phyloP scores from a whole-genome alignment of 2,888 invertebrate genomes.

The Volucella zonaria region DNA sequence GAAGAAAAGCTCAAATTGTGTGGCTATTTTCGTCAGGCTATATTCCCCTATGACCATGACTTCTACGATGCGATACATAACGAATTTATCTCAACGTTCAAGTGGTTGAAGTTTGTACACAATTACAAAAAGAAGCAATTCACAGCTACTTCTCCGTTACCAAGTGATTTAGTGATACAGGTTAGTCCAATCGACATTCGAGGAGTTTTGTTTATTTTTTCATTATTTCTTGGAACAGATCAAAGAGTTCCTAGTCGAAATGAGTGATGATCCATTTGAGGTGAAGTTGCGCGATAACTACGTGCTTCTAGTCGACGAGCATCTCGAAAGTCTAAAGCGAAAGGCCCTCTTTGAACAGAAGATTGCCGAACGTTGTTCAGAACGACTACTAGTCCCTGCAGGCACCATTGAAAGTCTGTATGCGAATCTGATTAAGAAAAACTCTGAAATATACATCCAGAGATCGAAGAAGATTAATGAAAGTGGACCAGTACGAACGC shows the following conservation, averaged over 20 bases:
- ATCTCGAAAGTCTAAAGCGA: conserved; percentile 95
- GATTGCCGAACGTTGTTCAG: conserved; percentile 91
- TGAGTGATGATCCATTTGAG: conserved; percentile 99
- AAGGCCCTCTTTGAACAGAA: conserved; percentile 94
- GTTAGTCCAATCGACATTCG: conserved; percentile 82
- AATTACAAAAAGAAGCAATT: conserved; percentile 87
- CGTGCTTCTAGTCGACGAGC: conserved; percentile 96
- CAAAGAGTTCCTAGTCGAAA: conserved; percentile 93
- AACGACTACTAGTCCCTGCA: conserved; percentile 90
- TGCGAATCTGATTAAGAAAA: conserved; percentile 92
- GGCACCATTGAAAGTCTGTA: conserved; percentile 95
- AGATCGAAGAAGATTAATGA: conserved; percentile 87
- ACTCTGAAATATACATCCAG: conserved; percentile 98
- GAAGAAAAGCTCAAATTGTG: not conserved
- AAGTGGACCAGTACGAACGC: conserved; percentile 86
- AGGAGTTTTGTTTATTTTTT: conserved; percentile 12
- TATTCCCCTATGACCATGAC: conserved; percentile 93
- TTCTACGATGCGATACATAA: conserved; percentile 94
- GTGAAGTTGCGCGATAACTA: conserved; percentile 97
- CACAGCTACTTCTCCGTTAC: conserved; percentile 88
- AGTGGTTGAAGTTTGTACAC: conserved; percentile 96
- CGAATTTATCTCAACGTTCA: conserved; percentile 93
- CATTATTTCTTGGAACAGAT: conserved; percentile 84
- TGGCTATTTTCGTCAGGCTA: conserved; percentile 82
- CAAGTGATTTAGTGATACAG: conserved; percentile 94